Base-by-base conservation (phyloP, 2,113 vertebrate species). In the Takifugu bimaculatus region DNA sequence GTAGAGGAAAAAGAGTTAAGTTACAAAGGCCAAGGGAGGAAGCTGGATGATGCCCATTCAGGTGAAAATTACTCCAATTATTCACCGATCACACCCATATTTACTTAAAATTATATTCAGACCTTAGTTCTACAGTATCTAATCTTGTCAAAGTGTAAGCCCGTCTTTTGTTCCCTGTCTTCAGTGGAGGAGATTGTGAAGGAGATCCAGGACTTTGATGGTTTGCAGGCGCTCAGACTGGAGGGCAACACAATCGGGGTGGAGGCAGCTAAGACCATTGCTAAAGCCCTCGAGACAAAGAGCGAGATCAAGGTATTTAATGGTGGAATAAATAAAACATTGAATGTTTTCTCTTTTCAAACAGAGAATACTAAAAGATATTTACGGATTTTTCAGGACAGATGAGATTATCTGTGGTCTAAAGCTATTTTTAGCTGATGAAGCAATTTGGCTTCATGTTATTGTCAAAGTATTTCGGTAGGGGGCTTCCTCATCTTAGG, bases 191-290 rank as follows among this genome's bases (percentile, higher is more conserved):
- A 92, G 10, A 94, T 99, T 12, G 95, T 95, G 70, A 93, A 92
- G 75, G 93, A 94, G 59, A 98, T 99, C 20, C 87, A 93, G 74
- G 92, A 90, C 10, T 99, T 94, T 63, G 88, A 92, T 13, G 91
- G 90, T 43, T 80, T 99, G 28, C 91, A 94, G 80, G 93, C 95
- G 2, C 85, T 99, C 74, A 85, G 95, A 6, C 76, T 99, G 60
- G 97, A 99, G 85, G 96, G 97, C 32, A 99, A 99, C 89, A 99
- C 97, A 0, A 72, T 98, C 3, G 97, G 97, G 0, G 93, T 99
- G 79, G 95, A 94, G 43, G 97, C 97, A 0, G 95, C 96, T 42
- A 90, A 88, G 69, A 93, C 94, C 79, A 99, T 99, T 1, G 94
- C 97, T 57, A 95, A 93, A 81, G 93, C 94, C 25, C 89, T 99